phyloP scores from a whole-genome alignment of 2,888 invertebrate species.

The Lepidocyrtoides sp. region DNA sequence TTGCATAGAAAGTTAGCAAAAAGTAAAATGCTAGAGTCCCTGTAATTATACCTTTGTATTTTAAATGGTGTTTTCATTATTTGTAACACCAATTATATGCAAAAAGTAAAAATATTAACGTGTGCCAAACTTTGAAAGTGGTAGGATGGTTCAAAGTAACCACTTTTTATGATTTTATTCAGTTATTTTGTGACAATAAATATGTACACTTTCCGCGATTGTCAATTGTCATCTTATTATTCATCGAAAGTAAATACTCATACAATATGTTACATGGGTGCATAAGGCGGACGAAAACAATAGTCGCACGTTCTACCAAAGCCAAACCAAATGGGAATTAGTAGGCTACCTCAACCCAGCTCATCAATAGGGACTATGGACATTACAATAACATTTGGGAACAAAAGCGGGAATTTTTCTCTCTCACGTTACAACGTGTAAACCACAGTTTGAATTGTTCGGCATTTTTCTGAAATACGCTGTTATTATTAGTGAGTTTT shows the following conservation, averaged over 20 bases:
- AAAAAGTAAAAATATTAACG: too few relatives aligned
- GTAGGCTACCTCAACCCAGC: background rate
- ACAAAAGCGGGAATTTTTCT: background rate
- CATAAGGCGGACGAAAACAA: constrained; percentile 22
- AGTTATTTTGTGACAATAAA: too few relatives aligned
- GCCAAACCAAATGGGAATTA: constrained; percentile 44
- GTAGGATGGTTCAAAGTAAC: too few relatives aligned
- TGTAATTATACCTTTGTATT: too few relatives aligned
- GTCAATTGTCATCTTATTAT: background rate
- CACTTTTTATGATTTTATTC: too few relatives aligned
- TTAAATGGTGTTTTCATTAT: too few relatives aligned
- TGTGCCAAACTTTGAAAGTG: too few relatives aligned
- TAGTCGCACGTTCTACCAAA: constrained; percentile 53
- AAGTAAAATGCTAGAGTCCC: too few relatives aligned
- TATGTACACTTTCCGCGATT: too few relatives aligned
- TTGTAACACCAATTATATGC: too few relatives aligned
- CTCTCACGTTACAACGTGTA: constrained; percentile 42
- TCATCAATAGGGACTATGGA: background rate
- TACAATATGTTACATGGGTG: background rate
- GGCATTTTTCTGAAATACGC: constrained; percentile 16
- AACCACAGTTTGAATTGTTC: constrained; percentile 28
- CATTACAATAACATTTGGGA: background rate
- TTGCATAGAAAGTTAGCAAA: too few relatives aligned
- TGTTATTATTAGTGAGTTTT: constrained; percentile 17
- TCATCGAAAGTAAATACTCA: background rate